phyloP scores from a whole-genome alignment of 2,797 vertebrate genomes.

The Lophius americanus region DNA sequence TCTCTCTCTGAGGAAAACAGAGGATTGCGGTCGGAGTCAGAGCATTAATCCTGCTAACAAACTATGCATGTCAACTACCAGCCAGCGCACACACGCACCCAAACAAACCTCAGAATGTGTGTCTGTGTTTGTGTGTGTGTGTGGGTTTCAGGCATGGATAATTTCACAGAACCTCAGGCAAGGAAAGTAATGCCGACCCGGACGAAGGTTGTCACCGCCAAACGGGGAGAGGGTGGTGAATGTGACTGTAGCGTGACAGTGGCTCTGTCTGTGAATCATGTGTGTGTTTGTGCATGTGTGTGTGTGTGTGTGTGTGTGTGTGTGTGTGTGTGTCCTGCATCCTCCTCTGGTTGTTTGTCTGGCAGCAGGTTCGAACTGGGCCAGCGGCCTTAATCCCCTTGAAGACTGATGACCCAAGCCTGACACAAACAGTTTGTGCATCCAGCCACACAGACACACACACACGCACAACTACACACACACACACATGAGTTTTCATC shows the following conservation, averaged over 20 bases:
- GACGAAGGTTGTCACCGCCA: conserved; percentile 27
- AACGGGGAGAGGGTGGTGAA: too few relatives aligned
- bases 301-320: neutral
- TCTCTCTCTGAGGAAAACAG: conserved; percentile 2
- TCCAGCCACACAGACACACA: conserved; percentile 2
- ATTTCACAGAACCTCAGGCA: conserved; percentile 31
- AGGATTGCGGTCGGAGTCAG: conserved; percentile 13
- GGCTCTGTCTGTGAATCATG: conserved; percentile 10
- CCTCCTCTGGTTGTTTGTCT: neutral
- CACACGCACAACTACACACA: neutral
- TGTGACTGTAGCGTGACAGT: conserved; percentile 10
- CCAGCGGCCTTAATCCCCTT: conserved; percentile 49
- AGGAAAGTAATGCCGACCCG: conserved; percentile 21
- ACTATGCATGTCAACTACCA: conserved; percentile 25
- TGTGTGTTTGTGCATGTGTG: neutral
- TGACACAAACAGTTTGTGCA: conserved; percentile 43
- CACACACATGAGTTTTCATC: neutral
- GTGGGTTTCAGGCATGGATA: conserved; percentile 33
- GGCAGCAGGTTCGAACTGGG: conserved; percentile 40
- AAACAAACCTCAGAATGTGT: neutral
- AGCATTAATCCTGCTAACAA: conserved; percentile 39
- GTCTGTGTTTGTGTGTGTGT: neutral
- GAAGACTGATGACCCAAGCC: conserved; percentile 57
- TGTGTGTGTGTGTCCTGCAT: neutral
- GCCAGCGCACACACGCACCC: neutral